A percentile compares a stretch with the other conserved stretches of the same genome.
Evolutionary conservation across 1,140 invertebrate genomes (phyloP).

Genomic region (Danaus plexippus): DNA sequence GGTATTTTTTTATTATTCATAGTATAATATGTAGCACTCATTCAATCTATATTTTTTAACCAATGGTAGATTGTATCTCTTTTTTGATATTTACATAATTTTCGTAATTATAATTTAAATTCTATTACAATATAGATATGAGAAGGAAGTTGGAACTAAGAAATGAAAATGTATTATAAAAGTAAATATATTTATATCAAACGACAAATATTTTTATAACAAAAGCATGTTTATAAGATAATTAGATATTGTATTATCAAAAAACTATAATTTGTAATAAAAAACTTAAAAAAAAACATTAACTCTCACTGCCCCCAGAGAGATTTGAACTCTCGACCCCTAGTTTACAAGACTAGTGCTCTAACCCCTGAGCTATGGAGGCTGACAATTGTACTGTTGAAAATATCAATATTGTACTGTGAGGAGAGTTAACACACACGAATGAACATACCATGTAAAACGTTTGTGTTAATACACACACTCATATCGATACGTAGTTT

Average conservation of each 20-base stretch:
- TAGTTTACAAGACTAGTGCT: constrained; percentile 95
- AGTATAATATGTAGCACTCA: too few species aligned
- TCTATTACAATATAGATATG: too few species aligned
- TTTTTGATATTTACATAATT: too few species aligned
- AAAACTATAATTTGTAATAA: background rate
- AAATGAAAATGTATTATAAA: too few species aligned
- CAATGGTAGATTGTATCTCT: too few species aligned
- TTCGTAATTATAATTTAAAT: too few species aligned
- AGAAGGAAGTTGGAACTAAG: too few species aligned
- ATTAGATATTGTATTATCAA: constrained; percentile 3
- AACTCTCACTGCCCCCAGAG: constrained; percentile 76
- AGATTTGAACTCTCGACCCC: constrained; percentile 90
- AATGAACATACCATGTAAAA: background rate
- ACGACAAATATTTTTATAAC: constrained; percentile 4
- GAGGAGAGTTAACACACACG: constrained; percentile 16
- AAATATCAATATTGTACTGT: constrained; percentile 36
- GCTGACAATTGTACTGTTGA: constrained; percentile 34
- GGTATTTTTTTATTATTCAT: too few species aligned
- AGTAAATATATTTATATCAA: background rate
- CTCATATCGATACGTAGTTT: constrained; percentile 2
- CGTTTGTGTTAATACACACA: constrained; percentile 17
- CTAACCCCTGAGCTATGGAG: constrained; percentile 91
- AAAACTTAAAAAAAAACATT: constrained; percentile 12
- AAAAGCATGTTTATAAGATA: constrained; percentile 1
- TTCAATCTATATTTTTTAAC: too few species aligned